These are phyloP conservation scores for Drosophila fulvimacula DNA, from an alignment of 2,888 invertebrate species.

Conservation along the genomic window DNA sequence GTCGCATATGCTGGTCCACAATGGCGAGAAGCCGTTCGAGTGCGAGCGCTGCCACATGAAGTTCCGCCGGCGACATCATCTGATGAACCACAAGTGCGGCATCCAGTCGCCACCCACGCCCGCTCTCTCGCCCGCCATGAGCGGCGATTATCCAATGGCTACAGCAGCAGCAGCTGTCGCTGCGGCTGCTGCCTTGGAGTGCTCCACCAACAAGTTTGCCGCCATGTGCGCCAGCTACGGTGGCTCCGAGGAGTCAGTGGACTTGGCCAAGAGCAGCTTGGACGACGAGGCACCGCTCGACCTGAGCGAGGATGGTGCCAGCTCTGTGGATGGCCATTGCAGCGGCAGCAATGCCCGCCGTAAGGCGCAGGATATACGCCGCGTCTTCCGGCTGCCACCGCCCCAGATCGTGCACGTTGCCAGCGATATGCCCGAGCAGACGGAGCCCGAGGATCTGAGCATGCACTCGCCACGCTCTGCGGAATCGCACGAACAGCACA, in stretches of 20 bases:
- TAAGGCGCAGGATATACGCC: conserved; percentile 86
- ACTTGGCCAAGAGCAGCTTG: conserved; percentile 61
- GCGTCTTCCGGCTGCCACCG: conserved; percentile 85
- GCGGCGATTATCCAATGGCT: conserved; percentile 76
- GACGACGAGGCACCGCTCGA: conserved; percentile 85
- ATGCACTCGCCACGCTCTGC: conserved; percentile 86
- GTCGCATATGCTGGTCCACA: conserved; percentile 94
- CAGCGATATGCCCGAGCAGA: conserved; percentile 90
- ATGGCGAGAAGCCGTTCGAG: conserved; percentile 94
- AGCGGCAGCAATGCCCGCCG: conserved; percentile 76
- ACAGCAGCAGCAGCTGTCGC: conserved; percentile 44
- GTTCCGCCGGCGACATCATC: conserved; percentile 94
- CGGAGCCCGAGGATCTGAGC: conserved; percentile 95
- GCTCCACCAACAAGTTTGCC: conserved; percentile 80
- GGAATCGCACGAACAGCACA: conserved; percentile 70
- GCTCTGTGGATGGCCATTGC: conserved; percentile 78
- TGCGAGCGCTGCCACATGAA: conserved; percentile 92
- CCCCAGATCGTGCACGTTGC: conserved; percentile 83
- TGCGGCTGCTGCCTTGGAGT: conserved; percentile 65
- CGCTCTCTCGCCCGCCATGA: conserved; percentile 82
- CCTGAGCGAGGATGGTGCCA: conserved; percentile 85
- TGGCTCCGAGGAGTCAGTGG: conserved; percentile 83
- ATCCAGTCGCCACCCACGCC: conserved; percentile 83
- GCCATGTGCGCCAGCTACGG: conserved; percentile 82
- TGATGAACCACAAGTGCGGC: conserved; percentile 93